phyloP scores from a whole-genome alignment of 1,140 invertebrate genomes.

The Nasonia vitripennis region DNA sequence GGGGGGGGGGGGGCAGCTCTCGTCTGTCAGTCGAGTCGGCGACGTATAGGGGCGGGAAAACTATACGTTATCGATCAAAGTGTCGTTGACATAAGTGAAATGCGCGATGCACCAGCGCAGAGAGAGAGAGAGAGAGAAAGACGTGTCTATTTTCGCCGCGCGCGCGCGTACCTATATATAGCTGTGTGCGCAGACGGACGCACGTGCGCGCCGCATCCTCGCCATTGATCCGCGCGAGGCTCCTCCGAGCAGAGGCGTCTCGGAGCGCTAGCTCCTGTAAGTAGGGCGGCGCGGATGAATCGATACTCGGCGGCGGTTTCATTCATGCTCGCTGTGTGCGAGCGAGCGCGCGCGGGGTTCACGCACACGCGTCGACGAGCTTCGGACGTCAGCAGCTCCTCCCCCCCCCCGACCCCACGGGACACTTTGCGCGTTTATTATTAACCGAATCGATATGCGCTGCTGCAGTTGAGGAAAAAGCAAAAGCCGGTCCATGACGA shows the following conservation, averaged over 20 bases:
- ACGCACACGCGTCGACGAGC: not conserved
- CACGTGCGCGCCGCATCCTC: not conserved
- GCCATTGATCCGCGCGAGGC: too few relatives aligned
- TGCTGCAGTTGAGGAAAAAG: too few relatives aligned
- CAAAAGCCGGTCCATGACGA: too few relatives aligned
- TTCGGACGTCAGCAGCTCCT: not conserved
- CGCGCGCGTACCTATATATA: not conserved
- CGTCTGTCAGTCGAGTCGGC: too few relatives aligned
- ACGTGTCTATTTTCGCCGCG: slow-evolving; percentile 2
- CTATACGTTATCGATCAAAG: slow-evolving; percentile 29
- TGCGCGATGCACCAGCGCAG: slow-evolving; percentile 18
- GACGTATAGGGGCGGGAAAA: not conserved
- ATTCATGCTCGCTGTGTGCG: slow-evolving; percentile 66
- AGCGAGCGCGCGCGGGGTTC: not conserved
- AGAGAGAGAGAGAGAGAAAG: too few relatives aligned
- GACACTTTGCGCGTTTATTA: too few relatives aligned
- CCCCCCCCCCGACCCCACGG: too few relatives aligned
- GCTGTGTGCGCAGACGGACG: not conserved
- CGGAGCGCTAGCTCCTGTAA: slow-evolving; percentile 56
- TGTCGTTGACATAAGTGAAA: slow-evolving; percentile 33
- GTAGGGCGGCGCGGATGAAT: slow-evolving; percentile 70
- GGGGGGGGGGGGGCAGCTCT: too few relatives aligned
- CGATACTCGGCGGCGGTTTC: slow-evolving; percentile 69
- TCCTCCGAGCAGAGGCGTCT: not conserved
- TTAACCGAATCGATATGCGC: too few relatives aligned